These are phyloP conservation scores for Coelogynopora nodosa DNA, from an alignment of 2,888 invertebrate genomes.

Conservation along the genomic window DNA sequence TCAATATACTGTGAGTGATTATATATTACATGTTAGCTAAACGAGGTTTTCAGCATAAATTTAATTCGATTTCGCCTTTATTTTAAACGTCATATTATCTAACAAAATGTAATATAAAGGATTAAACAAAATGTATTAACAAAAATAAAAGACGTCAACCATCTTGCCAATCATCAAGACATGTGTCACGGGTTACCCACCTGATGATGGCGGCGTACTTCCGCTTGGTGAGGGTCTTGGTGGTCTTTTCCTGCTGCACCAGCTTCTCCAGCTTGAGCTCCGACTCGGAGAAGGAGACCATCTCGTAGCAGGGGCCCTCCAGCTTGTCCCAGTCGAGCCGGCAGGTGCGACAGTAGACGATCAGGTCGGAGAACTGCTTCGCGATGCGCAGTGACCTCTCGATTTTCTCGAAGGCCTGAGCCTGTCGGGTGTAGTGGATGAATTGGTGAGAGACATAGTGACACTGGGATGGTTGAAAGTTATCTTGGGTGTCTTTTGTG, in stretches of 20 bases:
- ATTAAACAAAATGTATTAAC: too few species aligned
- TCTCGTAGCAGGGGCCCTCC: constrained; percentile 31
- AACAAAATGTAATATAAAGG: too few species aligned
- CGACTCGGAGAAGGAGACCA: constrained; percentile 33
- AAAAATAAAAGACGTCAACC: too few species aligned
- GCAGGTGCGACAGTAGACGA: constrained; percentile 87
- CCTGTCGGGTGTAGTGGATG: background rate
- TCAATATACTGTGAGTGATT: too few species aligned
- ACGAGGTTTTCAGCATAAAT: too few species aligned
- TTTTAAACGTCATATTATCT: too few species aligned
- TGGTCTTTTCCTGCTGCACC: background rate
- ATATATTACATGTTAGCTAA: too few species aligned
- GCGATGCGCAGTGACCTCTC: constrained; percentile 86
- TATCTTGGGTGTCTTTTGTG: too few species aligned
- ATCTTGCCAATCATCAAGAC: too few species aligned
- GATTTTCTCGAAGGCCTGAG: constrained; percentile 65
- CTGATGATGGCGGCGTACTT: background rate
- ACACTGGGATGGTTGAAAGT: background rate
- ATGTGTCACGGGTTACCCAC: too few species aligned
- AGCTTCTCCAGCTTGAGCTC: background rate
- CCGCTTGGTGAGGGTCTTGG: background rate
- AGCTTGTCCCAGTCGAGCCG: constrained; percentile 67
- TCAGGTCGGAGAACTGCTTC: constrained; percentile 91
- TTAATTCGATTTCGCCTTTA: too few species aligned
- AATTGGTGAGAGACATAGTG: background rate